Conservation (phyloP, 2,888 invertebrate genomes). For the Creontiades dilutus region DNA sequence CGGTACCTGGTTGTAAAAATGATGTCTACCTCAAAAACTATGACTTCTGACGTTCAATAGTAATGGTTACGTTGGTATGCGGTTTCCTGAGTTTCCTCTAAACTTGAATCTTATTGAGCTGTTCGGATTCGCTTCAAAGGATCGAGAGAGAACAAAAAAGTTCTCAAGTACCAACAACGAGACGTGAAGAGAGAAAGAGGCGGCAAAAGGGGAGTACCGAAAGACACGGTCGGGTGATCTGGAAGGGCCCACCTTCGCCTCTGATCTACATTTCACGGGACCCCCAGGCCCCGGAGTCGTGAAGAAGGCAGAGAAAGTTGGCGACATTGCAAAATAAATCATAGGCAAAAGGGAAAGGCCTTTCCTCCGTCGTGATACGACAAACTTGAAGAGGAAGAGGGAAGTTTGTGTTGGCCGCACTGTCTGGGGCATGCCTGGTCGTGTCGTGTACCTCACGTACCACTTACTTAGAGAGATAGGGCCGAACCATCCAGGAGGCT, state of each 20-base stretch:
- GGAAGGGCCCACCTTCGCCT: constrained; percentile 37
- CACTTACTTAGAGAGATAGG: constrained; percentile 30
- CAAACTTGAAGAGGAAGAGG: constrained; percentile 28
- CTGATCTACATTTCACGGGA: constrained; percentile 66
- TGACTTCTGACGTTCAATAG: too few species aligned
- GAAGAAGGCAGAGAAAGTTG: constrained; percentile 67
- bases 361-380: constrained; percentile 49
- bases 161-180: neutral
- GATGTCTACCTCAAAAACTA: too few species aligned
- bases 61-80: too few species aligned
- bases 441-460: constrained; percentile 36
- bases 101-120: neutral
- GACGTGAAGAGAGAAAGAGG: neutral
- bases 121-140: neutral
- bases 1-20: too few species aligned
- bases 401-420: constrained; percentile 28
- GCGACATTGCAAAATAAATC: constrained; percentile 67
- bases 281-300: constrained; percentile 39
- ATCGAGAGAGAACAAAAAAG: neutral
- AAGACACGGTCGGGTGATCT: constrained; percentile 48
- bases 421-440: constrained; percentile 32
- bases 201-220: constrained; percentile 1
- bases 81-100: neutral
- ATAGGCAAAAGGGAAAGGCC: constrained; percentile 68
- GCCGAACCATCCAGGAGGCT: neutral